Evolutionary conservation across 1,140 invertebrate genomes (phyloP), one percentile per base, ranked within the genome.

Genomic region (Achatina immaculata): DNA sequence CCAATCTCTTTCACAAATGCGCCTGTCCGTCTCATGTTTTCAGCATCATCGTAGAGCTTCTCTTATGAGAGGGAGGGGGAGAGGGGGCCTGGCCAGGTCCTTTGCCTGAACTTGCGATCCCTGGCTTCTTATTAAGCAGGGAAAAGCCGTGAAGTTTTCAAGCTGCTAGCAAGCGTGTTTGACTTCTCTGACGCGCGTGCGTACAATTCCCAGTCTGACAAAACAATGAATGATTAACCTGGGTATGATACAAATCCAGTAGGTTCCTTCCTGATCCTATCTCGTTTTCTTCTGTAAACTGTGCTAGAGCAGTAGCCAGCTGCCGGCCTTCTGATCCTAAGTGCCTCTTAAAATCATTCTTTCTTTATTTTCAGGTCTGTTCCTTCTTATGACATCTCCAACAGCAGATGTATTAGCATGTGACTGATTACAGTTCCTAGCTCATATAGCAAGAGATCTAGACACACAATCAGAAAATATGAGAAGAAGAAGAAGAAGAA

Each of bases 261-360:
- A 36, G 31, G 24, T 80, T 68, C 55, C 73, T 48, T 2, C 62
- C 62, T 48, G 43, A 42, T n/a, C 82, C 73, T 24, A 31, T 51
- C 51, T 82, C 80, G 28, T 80, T 81, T 0, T 83, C 77, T 38
- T 69, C 65, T 28, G 77, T 80, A 40, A 81, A 81, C 66, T 66
- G 40, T 11, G 68, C 83, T 58, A 81, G 69, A 4, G 83, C 85
- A 65, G 81, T 55, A 2, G 82, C 86, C n/a, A 85, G 72, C 58
- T 83, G 69, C 19, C 85, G 83, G 45, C 86, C 86, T 6, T 81
- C 77, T 36, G 87, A 86, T 40, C 84, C 83, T 3, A 86, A 88
- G 68, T 86, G 85, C 66, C 82, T 82, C 55, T 84, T 78, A 28
- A 83, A 81, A 24, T 84, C 84, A 28, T 84, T 75, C 66, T 76